phyloP scores from a whole-genome alignment of 1,140 invertebrate genomes.

The Babylonia areolata region DNA sequence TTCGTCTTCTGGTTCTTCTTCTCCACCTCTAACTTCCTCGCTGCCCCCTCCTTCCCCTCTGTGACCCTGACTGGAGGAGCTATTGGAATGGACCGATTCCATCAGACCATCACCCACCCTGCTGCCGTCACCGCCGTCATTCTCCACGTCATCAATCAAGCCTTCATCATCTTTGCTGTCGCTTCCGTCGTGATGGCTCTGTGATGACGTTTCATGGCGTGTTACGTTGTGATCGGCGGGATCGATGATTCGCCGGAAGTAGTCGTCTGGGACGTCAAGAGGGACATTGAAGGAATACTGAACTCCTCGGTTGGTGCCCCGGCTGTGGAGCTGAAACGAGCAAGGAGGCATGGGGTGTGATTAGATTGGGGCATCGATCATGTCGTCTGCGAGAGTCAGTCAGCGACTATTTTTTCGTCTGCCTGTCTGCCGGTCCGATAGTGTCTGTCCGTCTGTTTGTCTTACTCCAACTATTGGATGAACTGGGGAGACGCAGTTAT shows the following conservation, averaged over 20 bases:
- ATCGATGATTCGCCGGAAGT: conserved; percentile 36
- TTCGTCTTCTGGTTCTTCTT: neutral
- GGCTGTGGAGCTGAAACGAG: conserved; percentile 61
- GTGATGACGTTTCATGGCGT: neutral
- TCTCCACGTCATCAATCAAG: neutral
- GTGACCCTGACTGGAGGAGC: neutral
- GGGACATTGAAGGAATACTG: conserved; percentile 71
- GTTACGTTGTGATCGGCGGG: too few species aligned
- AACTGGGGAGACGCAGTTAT: too few species aligned
- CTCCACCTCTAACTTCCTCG: conserved; percentile 23
- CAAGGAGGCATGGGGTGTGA: neutral
- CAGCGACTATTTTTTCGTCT: neutral
- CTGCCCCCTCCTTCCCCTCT: neutral
- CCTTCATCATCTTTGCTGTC: neutral
- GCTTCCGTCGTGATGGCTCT: neutral
- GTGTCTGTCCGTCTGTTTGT: too few species aligned
- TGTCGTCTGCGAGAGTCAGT: neutral
- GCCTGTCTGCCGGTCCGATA: too few species aligned
- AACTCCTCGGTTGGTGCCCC: conserved; percentile 65
- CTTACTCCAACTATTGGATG: too few species aligned
- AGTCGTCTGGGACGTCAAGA: conserved; percentile 29
- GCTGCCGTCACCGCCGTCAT: neutral
- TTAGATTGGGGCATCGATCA: too few species aligned
- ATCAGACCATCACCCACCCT: neutral
- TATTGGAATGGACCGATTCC: neutral